Evolutionary conservation across 2,797 vertebrate genomes (phyloP).

Genomic region (Sebastes goodei): DNA sequence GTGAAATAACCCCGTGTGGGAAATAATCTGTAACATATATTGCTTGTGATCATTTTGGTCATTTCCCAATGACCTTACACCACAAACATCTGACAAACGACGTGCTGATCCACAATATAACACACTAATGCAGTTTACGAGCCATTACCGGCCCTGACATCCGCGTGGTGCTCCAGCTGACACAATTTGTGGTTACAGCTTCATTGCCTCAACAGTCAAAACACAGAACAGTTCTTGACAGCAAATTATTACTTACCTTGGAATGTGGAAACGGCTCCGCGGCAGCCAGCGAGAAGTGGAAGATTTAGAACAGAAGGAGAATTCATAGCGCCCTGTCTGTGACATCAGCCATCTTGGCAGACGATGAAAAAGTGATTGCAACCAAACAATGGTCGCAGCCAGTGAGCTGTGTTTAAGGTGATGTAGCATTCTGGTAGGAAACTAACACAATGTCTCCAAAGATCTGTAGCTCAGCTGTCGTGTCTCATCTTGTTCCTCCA

Average conservation of each 20-base stretch:
- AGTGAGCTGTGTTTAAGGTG: slow-evolving; percentile 28
- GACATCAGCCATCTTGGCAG: slow-evolving; percentile 22
- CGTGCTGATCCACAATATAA: slow-evolving; percentile 37
- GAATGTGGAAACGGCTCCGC: slow-evolving; percentile 30
- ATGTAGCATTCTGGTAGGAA: slow-evolving; percentile 15
- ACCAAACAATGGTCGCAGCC: slow-evolving; percentile 25
- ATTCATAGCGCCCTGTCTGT: neutral
- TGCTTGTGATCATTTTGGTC: slow-evolving; percentile 48
- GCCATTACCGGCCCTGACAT: slow-evolving; percentile 55
- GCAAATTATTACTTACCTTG: slow-evolving; percentile 53
- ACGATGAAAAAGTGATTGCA: slow-evolving; percentile 11
- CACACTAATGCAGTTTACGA: slow-evolving; percentile 42
- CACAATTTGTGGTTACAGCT: slow-evolving; percentile 64
- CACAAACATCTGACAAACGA: slow-evolving; percentile 56
- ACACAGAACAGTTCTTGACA: slow-evolving; percentile 53
- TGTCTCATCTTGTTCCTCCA: slow-evolving; percentile 1
- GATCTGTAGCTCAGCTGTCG: neutral
- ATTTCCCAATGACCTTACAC: slow-evolving; percentile 55
- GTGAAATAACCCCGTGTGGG: slow-evolving; percentile 23
- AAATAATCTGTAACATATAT: slow-evolving; percentile 43
- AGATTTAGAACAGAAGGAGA: slow-evolving; percentile 20
- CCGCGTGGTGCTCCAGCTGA: slow-evolving; percentile 42
- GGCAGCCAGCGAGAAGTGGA: slow-evolving; percentile 18
- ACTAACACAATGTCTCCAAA: neutral
- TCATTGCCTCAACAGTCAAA: slow-evolving; percentile 58